Conservation (phyloP, 2,888 invertebrate genomes). For the Arctia plantaginis region DNA sequence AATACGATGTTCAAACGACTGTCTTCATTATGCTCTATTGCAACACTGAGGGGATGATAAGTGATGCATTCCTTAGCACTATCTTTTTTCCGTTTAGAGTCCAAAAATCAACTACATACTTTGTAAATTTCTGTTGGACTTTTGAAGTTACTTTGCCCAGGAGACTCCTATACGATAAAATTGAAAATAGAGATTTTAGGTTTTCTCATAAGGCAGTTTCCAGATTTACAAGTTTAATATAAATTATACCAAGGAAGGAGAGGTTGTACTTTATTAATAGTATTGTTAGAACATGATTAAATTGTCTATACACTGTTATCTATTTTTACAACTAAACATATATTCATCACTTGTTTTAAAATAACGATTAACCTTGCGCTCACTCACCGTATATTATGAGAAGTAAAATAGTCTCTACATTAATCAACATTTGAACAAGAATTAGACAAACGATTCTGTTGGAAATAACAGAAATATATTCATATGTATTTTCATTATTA, state of each 20-base stretch:
- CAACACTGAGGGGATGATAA: no score
- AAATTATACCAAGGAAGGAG: not conserved
- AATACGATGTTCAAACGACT: not conserved
- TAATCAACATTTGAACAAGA: slow-evolving; percentile 1
- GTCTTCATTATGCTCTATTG: not conserved
- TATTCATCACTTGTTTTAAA: not conserved
- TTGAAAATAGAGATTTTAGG: not conserved
- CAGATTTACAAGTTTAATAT: not conserved
- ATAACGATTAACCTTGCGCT: not conserved
- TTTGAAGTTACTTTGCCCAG: not conserved
- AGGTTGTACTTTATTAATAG: not conserved
- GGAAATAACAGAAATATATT: slow-evolving; percentile 1
- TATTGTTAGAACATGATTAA: not conserved
- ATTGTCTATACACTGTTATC: not conserved
- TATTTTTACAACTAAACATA: not conserved
- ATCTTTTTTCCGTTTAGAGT: no score
- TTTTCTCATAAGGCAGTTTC: not conserved
- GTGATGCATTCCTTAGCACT: not conserved
- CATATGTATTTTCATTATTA: slow-evolving; percentile 17
- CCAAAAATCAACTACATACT: no score
- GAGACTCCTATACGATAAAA: not conserved
- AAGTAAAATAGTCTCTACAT: slow-evolving; percentile 58
- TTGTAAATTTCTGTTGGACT: not conserved
- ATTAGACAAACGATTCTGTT: slow-evolving; percentile 1
- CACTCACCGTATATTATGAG: not conserved